Evolutionary conservation across 2,888 invertebrate species (phyloP).

Genomic region (Stegana nigrithorax): DNA sequence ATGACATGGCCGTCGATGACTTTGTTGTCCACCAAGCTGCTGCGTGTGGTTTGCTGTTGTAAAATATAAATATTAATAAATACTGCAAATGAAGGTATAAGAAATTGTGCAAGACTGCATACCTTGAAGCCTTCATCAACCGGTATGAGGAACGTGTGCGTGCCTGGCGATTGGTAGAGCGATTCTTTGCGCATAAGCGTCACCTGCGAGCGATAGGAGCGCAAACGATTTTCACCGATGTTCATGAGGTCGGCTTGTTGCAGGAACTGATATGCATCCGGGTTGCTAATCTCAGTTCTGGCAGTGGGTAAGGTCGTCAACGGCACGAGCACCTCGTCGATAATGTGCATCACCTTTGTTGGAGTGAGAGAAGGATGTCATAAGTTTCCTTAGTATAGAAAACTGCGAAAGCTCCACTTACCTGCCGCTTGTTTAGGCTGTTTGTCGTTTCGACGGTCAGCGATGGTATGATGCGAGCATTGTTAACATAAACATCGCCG

Average conservation of each 20-base stretch:
- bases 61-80: neutral
- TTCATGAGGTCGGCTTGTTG: slow-evolving; percentile 82
- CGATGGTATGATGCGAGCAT: slow-evolving; percentile 81
- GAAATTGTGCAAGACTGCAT: slow-evolving; percentile 50
- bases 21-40: slow-evolving; percentile 82
- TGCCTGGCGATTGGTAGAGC: slow-evolving; percentile 81
- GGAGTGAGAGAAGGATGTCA: neutral
- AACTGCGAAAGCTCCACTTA: slow-evolving; percentile 54
- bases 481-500: slow-evolving; percentile 85
- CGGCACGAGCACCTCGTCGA: slow-evolving; percentile 87
- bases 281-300: slow-evolving; percentile 78
- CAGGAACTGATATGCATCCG: slow-evolving; percentile 84
- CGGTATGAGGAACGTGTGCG: slow-evolving; percentile 90
- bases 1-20: slow-evolving; percentile 93
- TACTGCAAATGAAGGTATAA: neutral
- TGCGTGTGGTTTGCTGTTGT: slow-evolving; percentile 75
- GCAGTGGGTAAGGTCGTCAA: slow-evolving; percentile 75
- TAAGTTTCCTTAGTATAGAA: neutral
- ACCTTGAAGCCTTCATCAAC: slow-evolving; percentile 92
- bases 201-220: slow-evolving; percentile 80
- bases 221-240: slow-evolving; percentile 73
- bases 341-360: slow-evolving; percentile 83
- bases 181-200: slow-evolving; percentile 78
- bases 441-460: slow-evolving; percentile 76
- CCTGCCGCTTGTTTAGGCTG: slow-evolving; percentile 74